Base-by-base conservation (phyloP, 2,797 vertebrate species). In the Hippoglossus hippoglossus region DNA sequence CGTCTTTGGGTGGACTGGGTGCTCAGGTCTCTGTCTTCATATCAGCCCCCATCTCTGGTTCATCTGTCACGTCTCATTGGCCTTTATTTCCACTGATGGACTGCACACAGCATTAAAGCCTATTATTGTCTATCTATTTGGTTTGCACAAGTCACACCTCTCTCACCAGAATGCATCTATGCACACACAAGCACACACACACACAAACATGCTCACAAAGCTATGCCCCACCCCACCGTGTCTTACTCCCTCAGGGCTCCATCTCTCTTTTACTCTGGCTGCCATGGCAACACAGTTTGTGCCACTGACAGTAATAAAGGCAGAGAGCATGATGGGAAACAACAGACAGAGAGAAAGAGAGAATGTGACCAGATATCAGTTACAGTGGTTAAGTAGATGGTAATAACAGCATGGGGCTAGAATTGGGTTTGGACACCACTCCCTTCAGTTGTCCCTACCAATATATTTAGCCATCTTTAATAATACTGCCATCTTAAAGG, bases 181-280 rank as follows among this genome's bases (percentile, higher is more conserved):
- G 50, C 60, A 69, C 58, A 47, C 51, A 67, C 67, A n/a, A n/a
- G 50, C 41, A 36, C 63, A 57, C 19, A 12, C 53, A 65, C 74
- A 68, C 63, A 49, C 28, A 68, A 58, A 58, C 44, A 46, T 16
- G 15, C 44, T 5, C 16, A 46, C 44, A 46, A 15, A 5, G 34
- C 39, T 63, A 63, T 41, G 39, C 57, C 22, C 62, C 51, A 39
- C 28, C 50, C 18, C 25, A 2, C 0, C 7, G 55, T 59, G 64
- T 83, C 82, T 81, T 76, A 61, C 71, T 52, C 84, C 82, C 75
- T 88, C 70, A 73, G 81, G 79, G 77, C 76, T 82, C 64, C 67
- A 62, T 83, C 49, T 81, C 88, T 86, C 88, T 83, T 87, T 89
- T 90, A 87, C 86, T 56, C 76, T 39, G 67, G 91, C 94, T 92